Evolutionary conservation across 2,113 vertebrate species (phyloP).

Genomic region (Ailurus styani): DNA sequence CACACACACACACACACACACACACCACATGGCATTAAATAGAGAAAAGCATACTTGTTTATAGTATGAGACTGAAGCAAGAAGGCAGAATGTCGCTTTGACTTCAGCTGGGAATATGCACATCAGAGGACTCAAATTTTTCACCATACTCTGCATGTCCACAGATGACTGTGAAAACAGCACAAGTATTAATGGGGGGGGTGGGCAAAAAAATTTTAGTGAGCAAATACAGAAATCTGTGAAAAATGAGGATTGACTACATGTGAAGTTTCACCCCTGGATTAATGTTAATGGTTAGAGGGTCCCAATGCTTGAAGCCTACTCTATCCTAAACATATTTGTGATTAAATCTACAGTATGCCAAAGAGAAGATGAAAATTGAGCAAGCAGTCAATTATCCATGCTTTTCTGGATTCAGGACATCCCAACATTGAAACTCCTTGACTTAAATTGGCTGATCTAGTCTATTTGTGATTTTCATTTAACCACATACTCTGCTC

Average conservation of each 20-base stretch:
- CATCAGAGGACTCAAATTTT: background rate
- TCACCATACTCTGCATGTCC: background rate
- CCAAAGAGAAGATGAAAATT: background rate
- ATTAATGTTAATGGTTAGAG: background rate
- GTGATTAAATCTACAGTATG: background rate
- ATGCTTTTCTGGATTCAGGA: background rate
- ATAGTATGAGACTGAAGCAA: background rate
- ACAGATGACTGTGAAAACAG: background rate
- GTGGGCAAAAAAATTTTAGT: background rate
- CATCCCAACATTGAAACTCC: background rate
- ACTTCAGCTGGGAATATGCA: background rate
- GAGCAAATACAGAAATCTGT: background rate
- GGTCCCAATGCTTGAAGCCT: background rate
- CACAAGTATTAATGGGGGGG: background rate
- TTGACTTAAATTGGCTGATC: background rate
- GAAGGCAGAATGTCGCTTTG: background rate
- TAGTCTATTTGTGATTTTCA: background rate
- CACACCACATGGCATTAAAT: background rate
- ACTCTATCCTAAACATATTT: background rate
- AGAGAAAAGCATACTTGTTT: background rate
- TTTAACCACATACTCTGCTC: background rate
- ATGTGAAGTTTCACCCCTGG: background rate
- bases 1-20: background rate
- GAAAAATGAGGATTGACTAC: background rate
- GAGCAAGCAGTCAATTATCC: background rate